Evolutionary conservation across 92 coral and sea anemone genomes (phyloP), one percentile per base, ranked within the genome.

Genomic region (Paragorgia papillata): DNA sequence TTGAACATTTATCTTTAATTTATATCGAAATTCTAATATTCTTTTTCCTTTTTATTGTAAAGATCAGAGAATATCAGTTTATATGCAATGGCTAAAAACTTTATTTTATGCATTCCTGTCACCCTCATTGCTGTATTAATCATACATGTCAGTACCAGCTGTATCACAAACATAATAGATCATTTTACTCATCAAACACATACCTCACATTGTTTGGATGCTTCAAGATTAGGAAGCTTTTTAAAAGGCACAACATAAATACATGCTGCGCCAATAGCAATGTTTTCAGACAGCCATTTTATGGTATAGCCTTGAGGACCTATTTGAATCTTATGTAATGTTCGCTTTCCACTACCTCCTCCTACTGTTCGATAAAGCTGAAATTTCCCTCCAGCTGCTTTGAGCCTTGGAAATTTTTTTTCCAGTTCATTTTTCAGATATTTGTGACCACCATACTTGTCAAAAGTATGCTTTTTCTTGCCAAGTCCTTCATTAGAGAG

Each of bases 301-400:
- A 67, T 79, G 27, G 75, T 53, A 62, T 79, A 79, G 25, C 76
- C 76, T 51, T 49, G 53, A 41, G 76, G 75, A 24, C 83, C 83
- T n/a, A 79, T 66, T 26, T 73, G 83, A 35, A 65, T 66, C 61
- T 79, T 79, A 66, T 79, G 83, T 2, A 79, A 54, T 7, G 15
- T 25, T 34, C 83, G 20, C 63, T 41, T 64, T 30, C 83, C 76
- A 65, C 75, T 63, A 29, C 83, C 83, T 41, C 76, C 83, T 30
- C 83, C 75, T 19, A 79, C 41, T 24, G 75, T 79, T 29, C 55
- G 35, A 30, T 51, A 66, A 27, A 79, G 32, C 51, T 48, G 62
- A 28, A 79, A 79, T 26, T 79, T 79, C 58, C 83, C 83, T 21
- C 26, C 56, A 4, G 76, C 83, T 25, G 75, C 64, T 53, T 66